A percentile compares a stretch with the other conserved stretches of the same genome.
These are phyloP conservation scores for Pteronotus mesoamericanus DNA, from an alignment of 2,797 vertebrate genomes.

Conservation along the genomic window DNA sequence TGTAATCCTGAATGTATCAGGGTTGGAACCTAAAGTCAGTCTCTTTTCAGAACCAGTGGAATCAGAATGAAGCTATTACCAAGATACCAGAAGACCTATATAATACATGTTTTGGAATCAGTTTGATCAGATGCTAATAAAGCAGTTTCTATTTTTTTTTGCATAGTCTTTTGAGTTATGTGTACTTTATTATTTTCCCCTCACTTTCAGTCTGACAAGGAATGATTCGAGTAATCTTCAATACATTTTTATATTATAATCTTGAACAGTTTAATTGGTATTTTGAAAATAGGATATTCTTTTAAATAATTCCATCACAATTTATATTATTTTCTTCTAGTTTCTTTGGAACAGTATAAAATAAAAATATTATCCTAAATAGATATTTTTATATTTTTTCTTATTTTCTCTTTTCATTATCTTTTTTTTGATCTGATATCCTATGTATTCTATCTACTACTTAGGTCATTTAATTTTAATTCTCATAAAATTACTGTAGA, in stretches of 20 bases:
- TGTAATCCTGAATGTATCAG: neutral
- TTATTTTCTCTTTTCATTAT: neutral
- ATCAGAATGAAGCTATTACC: neutral
- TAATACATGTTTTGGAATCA: neutral
- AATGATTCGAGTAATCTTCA: neutral
- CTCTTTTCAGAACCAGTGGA: neutral
- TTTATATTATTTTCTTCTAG: constrained; percentile 13
- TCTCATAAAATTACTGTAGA: neutral
- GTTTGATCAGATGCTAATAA: neutral
- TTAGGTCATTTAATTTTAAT: constrained; percentile 39
- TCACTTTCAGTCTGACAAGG: neutral
- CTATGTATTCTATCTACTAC: neutral
- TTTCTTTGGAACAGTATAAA: constrained; percentile 29
- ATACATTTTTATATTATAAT: constrained; percentile 31
- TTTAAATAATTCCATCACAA: constrained; percentile 2
- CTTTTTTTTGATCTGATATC: constrained; percentile 30
- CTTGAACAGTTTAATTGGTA: neutral
- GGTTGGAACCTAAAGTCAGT: neutral
- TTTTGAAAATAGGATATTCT: constrained; percentile 29
- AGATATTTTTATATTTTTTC: neutral
- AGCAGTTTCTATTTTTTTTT: neutral
- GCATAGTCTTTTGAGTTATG: neutral
- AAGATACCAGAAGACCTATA: neutral
- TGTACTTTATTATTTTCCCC: neutral
- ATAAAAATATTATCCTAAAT: constrained; percentile 5